Percentiles rank a stretch among this genome's conserved stretches.
Conservation (phyloP, 1,140 invertebrate species). For the Pissodes strobi region DNA sequence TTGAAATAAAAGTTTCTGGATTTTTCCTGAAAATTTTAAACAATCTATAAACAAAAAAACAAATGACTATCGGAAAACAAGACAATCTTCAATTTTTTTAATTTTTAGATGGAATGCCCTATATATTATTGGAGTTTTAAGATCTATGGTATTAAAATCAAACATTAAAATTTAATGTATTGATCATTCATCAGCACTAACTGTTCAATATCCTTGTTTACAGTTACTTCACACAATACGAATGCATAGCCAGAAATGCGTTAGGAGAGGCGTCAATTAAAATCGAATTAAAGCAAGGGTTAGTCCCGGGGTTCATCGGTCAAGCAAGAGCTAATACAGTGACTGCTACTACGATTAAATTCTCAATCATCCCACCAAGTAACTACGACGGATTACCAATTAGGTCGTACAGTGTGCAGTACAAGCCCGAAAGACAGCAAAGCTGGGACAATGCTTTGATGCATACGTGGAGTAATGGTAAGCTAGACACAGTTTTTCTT, state of each 20-base stretch:
- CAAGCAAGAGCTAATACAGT: constrained; percentile 67
- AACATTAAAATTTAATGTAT: too few relatives aligned
- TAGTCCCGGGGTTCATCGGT: constrained; percentile 60
- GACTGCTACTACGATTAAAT: constrained; percentile 83
- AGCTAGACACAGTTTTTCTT: constrained; percentile 42
- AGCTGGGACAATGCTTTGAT: constrained; percentile 71
- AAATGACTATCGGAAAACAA: too few relatives aligned
- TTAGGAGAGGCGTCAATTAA: constrained; percentile 69
- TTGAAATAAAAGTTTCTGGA: too few relatives aligned
- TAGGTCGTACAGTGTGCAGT: constrained; percentile 72
- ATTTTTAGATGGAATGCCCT: too few relatives aligned
- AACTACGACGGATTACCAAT: constrained; percentile 76
- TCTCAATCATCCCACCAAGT: constrained; percentile 73
- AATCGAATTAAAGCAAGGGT: constrained; percentile 76
- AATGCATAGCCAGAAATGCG: constrained; percentile 79
- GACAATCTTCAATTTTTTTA: too few relatives aligned
- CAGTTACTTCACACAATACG: constrained; percentile 72
- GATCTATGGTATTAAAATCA: too few relatives aligned
- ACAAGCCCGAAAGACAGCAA: constrained; percentile 68
- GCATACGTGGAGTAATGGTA: constrained; percentile 75
- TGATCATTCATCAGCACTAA: too few relatives aligned
- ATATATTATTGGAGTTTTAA: too few relatives aligned
- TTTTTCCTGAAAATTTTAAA: too few relatives aligned
- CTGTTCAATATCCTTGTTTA: too few relatives aligned
- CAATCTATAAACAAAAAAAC: too few relatives aligned